Conservation (phyloP, 2,113 vertebrate genomes). For the Channa argus region DNA sequence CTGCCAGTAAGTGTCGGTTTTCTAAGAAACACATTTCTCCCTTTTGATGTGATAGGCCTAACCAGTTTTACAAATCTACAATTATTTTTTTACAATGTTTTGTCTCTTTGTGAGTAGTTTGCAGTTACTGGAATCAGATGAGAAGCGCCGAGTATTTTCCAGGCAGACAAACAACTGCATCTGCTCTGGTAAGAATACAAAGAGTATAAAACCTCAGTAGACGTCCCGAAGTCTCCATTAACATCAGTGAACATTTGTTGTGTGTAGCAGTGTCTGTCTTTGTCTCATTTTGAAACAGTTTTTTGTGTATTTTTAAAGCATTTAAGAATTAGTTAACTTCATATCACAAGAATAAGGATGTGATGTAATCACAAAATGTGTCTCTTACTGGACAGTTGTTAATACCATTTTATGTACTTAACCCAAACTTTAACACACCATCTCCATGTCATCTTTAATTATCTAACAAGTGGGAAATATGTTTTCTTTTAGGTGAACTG, state of each 20-base stretch:
- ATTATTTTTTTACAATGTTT: constrained; percentile 22
- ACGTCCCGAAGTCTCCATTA: constrained; percentile 41
- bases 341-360: no score
- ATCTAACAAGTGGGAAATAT: constrained; percentile 11
- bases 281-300: constrained; percentile 1
- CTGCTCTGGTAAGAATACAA: constrained; percentile 47
- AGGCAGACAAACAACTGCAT: constrained; percentile 46
- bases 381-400: no score
- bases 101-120: constrained; percentile 20
- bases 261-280: constrained; percentile 16
- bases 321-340: not conserved
- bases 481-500: constrained; percentile 24
- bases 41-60: constrained; percentile 45
- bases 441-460: no score
- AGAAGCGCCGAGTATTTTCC: constrained; percentile 21
- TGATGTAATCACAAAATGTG: no score
- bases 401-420: no score
- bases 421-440: not conserved
- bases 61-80: constrained; percentile 25
- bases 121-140: constrained; percentile 39
- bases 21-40: constrained; percentile 28
- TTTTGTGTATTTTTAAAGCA: constrained; percentile 6
- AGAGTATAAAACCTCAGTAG: constrained; percentile 42
- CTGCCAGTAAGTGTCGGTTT: constrained; percentile 19
- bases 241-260: constrained; percentile 33